These are phyloP conservation scores for Zaprionus ghesquierei DNA, from an alignment of 1,140 invertebrate species.

Conservation along the genomic window DNA sequence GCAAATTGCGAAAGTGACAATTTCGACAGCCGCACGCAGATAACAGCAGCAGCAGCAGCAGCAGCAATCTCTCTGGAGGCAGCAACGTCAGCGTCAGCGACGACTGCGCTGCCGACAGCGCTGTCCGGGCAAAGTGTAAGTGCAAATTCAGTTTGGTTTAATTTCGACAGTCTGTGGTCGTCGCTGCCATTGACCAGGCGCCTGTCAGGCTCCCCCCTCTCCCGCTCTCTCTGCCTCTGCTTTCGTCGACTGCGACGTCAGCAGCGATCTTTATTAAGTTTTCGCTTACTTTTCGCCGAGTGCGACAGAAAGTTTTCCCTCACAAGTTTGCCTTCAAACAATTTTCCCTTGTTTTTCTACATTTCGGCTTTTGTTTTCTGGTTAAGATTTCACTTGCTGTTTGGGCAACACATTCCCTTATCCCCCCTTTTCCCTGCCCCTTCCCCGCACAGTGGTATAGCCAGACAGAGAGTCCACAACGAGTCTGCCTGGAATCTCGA, in stretches of 20 bases:
- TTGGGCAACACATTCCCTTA: constrained; percentile 22
- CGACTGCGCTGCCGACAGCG: background rate
- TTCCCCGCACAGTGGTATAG: background rate
- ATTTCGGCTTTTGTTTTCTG: constrained; percentile 80
- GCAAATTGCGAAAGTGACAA: constrained; percentile 80
- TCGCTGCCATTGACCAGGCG: constrained; percentile 59
- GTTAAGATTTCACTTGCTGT: constrained; percentile 73
- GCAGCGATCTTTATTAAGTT: constrained; percentile 81
- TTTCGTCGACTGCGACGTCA: constrained; percentile 28
- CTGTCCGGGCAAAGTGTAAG: constrained; percentile 57
- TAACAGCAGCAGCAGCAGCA: constrained; percentile 3
- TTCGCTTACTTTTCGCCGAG: constrained; percentile 78
- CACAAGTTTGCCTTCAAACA: constrained; percentile 68
- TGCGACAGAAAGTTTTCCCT: constrained; percentile 67
- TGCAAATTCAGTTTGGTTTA: constrained; percentile 81
- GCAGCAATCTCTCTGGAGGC: background rate
- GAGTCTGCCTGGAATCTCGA: constrained; percentile 10
- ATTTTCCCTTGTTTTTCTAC: constrained; percentile 74
- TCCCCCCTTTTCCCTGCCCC: background rate
- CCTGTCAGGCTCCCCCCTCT: constrained; percentile 38
- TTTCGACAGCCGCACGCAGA: constrained; percentile 63
- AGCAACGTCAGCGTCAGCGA: background rate
- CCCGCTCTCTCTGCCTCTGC: background rate
- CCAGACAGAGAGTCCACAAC: constrained; percentile 3
- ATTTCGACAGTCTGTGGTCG: constrained; percentile 77